Evolutionary conservation across 2,113 vertebrate genomes (phyloP).

Genomic region (Aptenodytes patagonicus): DNA sequence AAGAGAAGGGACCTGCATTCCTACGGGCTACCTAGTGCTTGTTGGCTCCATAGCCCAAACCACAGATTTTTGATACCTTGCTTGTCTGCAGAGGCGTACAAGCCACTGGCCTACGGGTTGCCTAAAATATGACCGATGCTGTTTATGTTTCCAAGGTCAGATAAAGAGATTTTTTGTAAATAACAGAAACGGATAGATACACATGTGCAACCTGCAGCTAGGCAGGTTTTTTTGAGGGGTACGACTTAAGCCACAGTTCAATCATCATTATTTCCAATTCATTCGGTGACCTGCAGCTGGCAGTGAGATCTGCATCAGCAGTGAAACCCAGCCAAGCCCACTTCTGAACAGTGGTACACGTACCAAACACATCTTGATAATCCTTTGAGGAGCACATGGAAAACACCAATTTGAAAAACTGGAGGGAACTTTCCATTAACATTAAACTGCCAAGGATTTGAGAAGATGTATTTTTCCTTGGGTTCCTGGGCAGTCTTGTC

Average conservation of each 20-base stretch:
- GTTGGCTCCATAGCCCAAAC: not conserved
- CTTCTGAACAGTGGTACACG: not conserved
- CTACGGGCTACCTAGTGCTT: not conserved
- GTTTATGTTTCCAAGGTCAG: not conserved
- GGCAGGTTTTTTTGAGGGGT: not conserved
- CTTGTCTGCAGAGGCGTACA: not conserved
- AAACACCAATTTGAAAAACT: not conserved
- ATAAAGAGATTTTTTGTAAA: not conserved
- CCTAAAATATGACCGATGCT: not conserved
- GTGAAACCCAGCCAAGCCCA: not conserved
- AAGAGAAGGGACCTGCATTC: not conserved
- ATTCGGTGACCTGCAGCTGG: not conserved
- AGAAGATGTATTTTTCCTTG: accelerated
- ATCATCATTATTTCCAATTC: not conserved
- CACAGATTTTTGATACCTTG: not conserved
- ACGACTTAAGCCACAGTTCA: not conserved
- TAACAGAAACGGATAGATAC: not conserved
- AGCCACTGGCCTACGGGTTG: not conserved
- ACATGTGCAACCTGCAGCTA: not conserved
- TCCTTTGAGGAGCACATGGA: not conserved
- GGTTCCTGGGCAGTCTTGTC: not conserved
- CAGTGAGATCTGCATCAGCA: not conserved
- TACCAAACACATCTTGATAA: not conserved
- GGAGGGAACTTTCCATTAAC: not conserved
- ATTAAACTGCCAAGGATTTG: not conserved